These are phyloP conservation scores for Apteryx mantelli DNA, from an alignment of 2,113 vertebrate genomes.

Conservation along the genomic window DNA sequence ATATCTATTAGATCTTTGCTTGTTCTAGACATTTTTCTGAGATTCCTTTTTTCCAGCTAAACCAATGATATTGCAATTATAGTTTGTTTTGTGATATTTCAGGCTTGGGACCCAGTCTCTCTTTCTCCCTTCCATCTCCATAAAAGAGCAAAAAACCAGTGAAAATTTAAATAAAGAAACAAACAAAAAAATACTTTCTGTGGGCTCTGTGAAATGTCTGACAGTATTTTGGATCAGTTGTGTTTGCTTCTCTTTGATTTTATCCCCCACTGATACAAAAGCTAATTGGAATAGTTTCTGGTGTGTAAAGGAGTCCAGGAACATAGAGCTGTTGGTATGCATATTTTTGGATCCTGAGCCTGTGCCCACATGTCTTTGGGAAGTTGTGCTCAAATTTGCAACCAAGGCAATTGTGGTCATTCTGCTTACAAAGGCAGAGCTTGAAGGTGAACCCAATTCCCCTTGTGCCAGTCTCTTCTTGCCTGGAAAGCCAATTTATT, in stretches of 20 bases:
- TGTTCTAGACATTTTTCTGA: neutral
- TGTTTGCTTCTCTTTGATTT: neutral
- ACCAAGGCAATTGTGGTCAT: neutral
- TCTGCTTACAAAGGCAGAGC: neutral
- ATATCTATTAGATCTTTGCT: neutral
- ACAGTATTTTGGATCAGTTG: neutral
- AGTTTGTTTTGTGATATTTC: neutral
- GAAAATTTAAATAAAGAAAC: neutral
- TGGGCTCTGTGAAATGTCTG: neutral
- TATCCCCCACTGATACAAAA: neutral
- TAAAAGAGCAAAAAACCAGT: neutral
- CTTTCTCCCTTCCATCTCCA: neutral
- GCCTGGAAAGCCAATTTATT: neutral
- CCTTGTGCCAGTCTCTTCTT: neutral
- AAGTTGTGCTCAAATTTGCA: neutral
- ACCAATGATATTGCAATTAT: neutral
- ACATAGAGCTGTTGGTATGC: neutral
- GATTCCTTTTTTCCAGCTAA: neutral
- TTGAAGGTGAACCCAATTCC: neutral
- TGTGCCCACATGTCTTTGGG: rapidly evolving
- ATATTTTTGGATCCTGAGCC: neutral
- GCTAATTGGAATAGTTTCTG: neutral
- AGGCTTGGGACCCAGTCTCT: neutral
- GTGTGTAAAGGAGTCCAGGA: neutral
- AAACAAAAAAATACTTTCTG: neutral